Conservation (phyloP, 2,113 vertebrate genomes). For the Eulacestoma nigropectus region DNA sequence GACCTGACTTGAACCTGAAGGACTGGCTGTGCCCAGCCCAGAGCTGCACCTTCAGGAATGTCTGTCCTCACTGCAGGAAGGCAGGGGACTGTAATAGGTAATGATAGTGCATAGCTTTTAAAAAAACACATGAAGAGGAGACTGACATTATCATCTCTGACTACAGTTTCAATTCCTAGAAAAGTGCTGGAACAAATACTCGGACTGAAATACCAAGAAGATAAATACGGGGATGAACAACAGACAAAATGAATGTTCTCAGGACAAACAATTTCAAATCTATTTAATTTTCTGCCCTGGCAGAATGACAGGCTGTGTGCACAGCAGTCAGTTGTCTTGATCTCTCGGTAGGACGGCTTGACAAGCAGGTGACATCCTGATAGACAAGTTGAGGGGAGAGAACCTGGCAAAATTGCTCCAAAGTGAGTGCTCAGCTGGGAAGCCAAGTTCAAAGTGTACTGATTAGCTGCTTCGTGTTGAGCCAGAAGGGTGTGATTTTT, state of each 20-base stretch:
- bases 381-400: not conserved
- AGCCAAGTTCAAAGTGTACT: not conserved
- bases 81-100: not conserved
- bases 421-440: not conserved
- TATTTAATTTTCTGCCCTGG: not conserved
- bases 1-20: not conserved
- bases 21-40: not conserved
- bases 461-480: not conserved
- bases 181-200: constrained; percentile 4
- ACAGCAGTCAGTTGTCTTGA: not conserved
- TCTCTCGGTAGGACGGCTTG: not conserved
- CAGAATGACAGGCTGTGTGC: not conserved
- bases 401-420: not conserved
- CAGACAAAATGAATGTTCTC: not conserved
- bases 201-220: not conserved
- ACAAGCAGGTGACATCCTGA: not conserved
- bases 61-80: not conserved
- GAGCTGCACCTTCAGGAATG: accelerated
- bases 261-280: not conserved
- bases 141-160: not conserved
- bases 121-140: not conserved
- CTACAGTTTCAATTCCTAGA: not conserved
- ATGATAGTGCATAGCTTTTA: accelerated
- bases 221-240: not conserved
- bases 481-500: not conserved